phyloP scores from a whole-genome alignment of 92 coral and sea anemone genomes.

The Pocillopora meandrina region DNA sequence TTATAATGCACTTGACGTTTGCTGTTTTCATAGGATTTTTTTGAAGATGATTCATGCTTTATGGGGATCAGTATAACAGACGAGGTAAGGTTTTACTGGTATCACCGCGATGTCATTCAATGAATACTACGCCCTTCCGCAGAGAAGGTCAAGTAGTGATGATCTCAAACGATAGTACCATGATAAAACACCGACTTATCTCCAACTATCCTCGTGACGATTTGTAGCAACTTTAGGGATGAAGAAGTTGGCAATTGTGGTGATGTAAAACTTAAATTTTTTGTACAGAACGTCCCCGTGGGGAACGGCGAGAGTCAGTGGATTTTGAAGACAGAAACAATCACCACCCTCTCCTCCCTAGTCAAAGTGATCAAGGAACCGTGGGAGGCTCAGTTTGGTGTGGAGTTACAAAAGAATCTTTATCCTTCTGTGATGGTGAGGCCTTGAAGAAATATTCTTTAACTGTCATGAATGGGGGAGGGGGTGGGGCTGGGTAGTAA shows the following conservation, averaged over 20 bases:
- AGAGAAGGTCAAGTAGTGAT: too few species aligned
- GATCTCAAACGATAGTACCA: too few species aligned
- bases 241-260: too few species aligned
- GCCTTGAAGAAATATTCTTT: background rate
- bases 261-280: too few species aligned
- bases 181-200: too few species aligned
- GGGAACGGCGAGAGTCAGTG: slow-evolving; percentile 81
- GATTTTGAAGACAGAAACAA: slow-evolving; percentile 77
- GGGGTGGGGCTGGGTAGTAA: background rate
- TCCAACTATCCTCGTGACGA: too few species aligned
- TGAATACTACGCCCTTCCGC: too few species aligned
- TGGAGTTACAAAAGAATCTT: slow-evolving; percentile 75
- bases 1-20: background rate
- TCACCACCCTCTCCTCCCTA: slow-evolving; percentile 67
- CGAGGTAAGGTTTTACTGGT: slow-evolving; percentile 65
- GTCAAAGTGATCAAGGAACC: slow-evolving; percentile 78
- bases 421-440: slow-evolving; percentile 64
- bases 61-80: slow-evolving; percentile 82
- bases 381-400: slow-evolving; percentile 92
- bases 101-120: background rate
- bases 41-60: slow-evolving; percentile 77
- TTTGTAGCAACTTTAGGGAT: too few species aligned
- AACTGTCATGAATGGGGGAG: too few species aligned
- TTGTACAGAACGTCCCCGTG: slow-evolving; percentile 76
- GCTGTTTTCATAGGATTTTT: slow-evolving; percentile 72